These are phyloP conservation scores for Cephus cinctus DNA, from an alignment of 1,140 invertebrate species.

Conservation along the genomic window DNA sequence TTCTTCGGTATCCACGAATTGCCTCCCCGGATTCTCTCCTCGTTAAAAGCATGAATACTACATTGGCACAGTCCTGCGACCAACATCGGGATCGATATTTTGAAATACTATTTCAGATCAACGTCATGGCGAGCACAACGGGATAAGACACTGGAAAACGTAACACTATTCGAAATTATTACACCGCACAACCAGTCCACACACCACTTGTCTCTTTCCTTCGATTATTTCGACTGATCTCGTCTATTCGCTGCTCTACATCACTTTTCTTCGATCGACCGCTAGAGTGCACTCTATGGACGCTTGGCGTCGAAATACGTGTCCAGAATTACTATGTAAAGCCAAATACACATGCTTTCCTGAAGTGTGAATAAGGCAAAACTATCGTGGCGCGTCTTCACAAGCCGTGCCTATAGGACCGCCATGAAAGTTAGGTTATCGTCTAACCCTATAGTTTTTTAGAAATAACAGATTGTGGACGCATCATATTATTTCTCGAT, in stretches of 20 bases:
- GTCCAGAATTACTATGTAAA: no score
- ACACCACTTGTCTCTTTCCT: conserved; percentile 21
- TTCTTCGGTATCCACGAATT: conserved; percentile 68
- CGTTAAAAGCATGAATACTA: conserved; percentile 61
- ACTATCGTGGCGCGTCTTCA: no score
- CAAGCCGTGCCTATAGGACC: no score
- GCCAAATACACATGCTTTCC: no score
- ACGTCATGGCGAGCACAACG: conserved; percentile 48
- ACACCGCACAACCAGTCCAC: conserved; percentile 19
- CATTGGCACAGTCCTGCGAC: conserved; percentile 63
- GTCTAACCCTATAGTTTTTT: no score
- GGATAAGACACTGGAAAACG: conserved; percentile 25
- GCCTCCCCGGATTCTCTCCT: conserved; percentile 60
- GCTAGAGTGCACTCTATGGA: no score
- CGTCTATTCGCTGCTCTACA: conserved; percentile 13
- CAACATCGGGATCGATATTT: conserved; percentile 62
- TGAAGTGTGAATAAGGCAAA: no score
- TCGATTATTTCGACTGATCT: conserved; percentile 18
- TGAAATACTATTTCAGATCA: conserved; percentile 40
- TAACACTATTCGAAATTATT: conserved; percentile 18
- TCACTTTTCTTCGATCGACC: no score
- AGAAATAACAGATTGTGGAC: no score
- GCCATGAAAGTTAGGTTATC: no score
- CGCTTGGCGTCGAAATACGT: no score
- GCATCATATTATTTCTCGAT: no score